Conservation (phyloP, 2,113 vertebrate species). For the Puffinus mauretanicus region DNA sequence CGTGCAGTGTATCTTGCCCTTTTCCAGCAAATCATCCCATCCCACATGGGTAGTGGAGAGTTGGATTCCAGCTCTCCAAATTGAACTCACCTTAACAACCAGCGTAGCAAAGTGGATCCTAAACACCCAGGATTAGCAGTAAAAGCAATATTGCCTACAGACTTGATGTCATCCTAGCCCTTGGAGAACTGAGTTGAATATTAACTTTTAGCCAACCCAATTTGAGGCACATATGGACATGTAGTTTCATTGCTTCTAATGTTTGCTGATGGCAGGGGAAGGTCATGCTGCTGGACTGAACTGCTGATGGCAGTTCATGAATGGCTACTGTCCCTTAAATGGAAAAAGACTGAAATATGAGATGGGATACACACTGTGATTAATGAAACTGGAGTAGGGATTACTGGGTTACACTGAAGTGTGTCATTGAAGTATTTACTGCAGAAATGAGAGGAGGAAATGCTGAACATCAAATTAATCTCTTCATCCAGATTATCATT, state of each 20-base stretch:
- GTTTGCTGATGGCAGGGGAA: background rate
- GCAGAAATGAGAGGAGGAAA: background rate
- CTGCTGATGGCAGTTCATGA: background rate
- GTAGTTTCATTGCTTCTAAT: background rate
- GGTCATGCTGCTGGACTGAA: background rate
- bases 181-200: background rate
- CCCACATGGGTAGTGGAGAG: too few relatives aligned
- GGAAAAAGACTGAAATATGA: background rate
- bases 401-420: background rate
- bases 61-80: background rate
- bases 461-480: background rate
- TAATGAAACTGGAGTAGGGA: background rate
- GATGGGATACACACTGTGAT: background rate
- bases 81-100: background rate
- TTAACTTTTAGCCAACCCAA: background rate
- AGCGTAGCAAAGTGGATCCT: background rate
- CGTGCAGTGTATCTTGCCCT: background rate
- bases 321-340: background rate
- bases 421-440: background rate
- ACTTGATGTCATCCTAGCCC: background rate
- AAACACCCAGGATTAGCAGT: background rate
- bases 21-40: background rate
- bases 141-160: background rate
- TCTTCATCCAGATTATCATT: background rate
- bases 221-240: background rate